phyloP scores from a whole-genome alignment of 2,888 invertebrate genomes.

The Ectemnius continuus region DNA sequence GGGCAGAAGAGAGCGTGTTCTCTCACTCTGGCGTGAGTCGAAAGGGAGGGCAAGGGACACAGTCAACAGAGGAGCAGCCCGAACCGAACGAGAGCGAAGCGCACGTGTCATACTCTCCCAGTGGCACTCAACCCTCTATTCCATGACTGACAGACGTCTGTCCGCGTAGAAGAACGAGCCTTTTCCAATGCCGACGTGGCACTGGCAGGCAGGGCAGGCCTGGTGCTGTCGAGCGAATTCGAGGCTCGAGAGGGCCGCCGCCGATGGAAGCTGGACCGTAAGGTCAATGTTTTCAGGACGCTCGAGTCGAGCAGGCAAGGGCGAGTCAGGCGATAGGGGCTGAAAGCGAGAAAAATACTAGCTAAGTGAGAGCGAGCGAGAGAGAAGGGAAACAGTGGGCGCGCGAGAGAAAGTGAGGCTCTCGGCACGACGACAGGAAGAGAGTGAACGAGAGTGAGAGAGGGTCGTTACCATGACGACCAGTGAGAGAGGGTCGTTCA shows the following conservation, averaged over 20 bases:
- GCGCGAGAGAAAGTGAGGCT: constrained; percentile 39
- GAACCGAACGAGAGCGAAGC: neutral
- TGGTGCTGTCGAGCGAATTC: neutral
- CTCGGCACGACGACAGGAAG: constrained; percentile 35
- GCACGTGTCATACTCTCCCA: constrained; percentile 7
- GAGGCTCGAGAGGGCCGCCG: constrained; percentile 7
- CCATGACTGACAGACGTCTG: too few species aligned
- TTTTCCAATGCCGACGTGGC: neutral
- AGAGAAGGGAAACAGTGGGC: neutral
- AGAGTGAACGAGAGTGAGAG: constrained; percentile 28
- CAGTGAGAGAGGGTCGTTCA: constrained; percentile 45
- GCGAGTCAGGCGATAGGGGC: constrained; percentile 30
- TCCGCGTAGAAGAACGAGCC: neutral
- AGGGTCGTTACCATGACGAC: constrained; percentile 71
- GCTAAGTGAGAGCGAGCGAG: constrained; percentile 21
- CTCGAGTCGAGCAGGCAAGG: constrained; percentile 50
- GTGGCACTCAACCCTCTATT: constrained; percentile 4
- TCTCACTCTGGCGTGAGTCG: too few species aligned
- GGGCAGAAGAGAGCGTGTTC: neutral
- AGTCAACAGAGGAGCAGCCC: too few species aligned
- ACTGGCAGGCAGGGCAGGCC: neutral
- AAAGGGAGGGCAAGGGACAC: too few species aligned
- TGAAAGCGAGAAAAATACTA: constrained; percentile 12
- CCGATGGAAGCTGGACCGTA: constrained; percentile 51
- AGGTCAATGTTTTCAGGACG: constrained; percentile 74